Base-by-base conservation (phyloP, 1,140 invertebrate genomes). In the Diabrotica virgifera region DNA sequence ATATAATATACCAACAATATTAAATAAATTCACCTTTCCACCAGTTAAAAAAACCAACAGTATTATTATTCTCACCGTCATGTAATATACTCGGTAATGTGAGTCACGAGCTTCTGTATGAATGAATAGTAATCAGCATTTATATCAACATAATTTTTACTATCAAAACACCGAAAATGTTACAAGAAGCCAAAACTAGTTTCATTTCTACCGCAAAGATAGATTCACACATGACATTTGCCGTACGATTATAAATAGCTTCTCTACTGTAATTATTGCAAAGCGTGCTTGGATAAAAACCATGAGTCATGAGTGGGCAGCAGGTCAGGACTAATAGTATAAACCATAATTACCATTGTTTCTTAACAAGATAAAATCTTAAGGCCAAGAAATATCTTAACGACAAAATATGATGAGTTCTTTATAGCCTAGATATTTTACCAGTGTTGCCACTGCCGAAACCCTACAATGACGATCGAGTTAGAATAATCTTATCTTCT, bases 201-300 rank as follows among this genome's bases (percentile, higher is more conserved):
- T 46, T 46, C n/a, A 46, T n/a, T n/a, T 46, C 40, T 46, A n/a
- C 24, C 24, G 24, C 24, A 46, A 46, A 46, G 8, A 46, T 46
- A 46, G 40, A 46, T 46, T 46, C 40, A 46, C 40, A 46, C 40
- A 46, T 46, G 40, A 46, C 40, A 46, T 46, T 46, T 46, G n/a
- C 40, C n/a, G 40, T 46, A 10, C 5, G 3, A 46, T 46, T 46
- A 46, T 46, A 46, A 46, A 46, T 46, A 46, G 40, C 40, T 10
- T n/a, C n/a, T 46, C 40, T n/a, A 46, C 40, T 46, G n/a, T n/a
- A 6, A 24, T 24, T 24, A 24, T 24, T 24, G 24, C 24, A 24
- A 24, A 46, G n/a, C 40, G 2, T 46, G 40, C n/a, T 6, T 46
- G 40, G 40, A 46, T 46, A 46, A 46, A 46, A 6, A 46, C 40